A percentile compares a stretch with the other conserved stretches of the same genome.
Evolutionary conservation across 1,140 invertebrate species (phyloP).

Genomic region (Archegozetes longisetosus): DNA sequence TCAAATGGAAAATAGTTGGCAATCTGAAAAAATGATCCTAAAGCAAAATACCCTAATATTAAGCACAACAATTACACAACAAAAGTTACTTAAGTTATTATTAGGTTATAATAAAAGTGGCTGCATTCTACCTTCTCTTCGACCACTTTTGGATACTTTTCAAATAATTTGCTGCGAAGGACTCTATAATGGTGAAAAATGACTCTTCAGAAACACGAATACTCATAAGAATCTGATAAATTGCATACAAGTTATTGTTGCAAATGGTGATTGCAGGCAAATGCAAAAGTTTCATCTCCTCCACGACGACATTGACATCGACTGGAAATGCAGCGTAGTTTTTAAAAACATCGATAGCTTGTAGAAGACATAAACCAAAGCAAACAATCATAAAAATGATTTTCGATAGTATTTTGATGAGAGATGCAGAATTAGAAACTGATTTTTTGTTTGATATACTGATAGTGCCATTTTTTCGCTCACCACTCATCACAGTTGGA

Average conservation of each 20-base stretch:
- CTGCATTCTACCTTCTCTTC: background rate
- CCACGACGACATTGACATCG: background rate
- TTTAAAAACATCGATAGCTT: background rate
- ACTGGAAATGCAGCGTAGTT: background rate
- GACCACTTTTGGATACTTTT: background rate
- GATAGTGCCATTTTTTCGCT: no score
- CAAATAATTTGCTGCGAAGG: background rate
- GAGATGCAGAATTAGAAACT: no score
- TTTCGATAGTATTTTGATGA: no score
- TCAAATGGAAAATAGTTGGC: no score
- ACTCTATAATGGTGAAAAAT: background rate
- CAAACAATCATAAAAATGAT: no score
- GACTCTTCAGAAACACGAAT: background rate
- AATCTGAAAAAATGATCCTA: no score
- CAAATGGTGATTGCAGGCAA: background rate
- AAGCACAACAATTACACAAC: no score
- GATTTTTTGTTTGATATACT: no score
- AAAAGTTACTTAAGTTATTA: no score
- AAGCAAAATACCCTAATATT: no score
- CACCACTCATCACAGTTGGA: no score
- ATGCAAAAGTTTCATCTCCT: background rate
- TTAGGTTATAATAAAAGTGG: no score
- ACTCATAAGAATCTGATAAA: background rate
- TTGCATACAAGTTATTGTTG: background rate
- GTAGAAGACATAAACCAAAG: background rate